phyloP scores from a whole-genome alignment of 1,140 invertebrate genomes.

The Dendroctonus valens region DNA sequence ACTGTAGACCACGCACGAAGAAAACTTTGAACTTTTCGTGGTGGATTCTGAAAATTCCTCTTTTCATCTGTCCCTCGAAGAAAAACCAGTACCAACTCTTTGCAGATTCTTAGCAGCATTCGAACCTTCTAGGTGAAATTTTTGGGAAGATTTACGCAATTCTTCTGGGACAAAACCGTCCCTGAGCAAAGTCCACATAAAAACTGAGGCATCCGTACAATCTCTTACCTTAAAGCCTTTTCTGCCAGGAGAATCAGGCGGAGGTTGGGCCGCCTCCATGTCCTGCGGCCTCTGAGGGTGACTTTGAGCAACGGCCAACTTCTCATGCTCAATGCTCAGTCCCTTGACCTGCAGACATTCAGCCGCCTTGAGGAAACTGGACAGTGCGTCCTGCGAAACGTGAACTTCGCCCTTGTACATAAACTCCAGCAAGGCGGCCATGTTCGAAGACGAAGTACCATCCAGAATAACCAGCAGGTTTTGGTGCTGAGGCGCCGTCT shows the following conservation, averaged over 20 bases:
- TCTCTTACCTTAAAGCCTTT: conserved; percentile 34
- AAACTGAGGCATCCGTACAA: too few relatives aligned
- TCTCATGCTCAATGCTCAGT: conserved; percentile 74
- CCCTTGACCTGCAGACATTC: conserved; percentile 85
- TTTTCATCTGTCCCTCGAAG: too few relatives aligned
- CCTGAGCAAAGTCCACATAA: too few relatives aligned
- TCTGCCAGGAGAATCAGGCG: conserved; percentile 38
- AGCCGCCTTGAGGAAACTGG: conserved; percentile 86
- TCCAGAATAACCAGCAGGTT: conserved; percentile 84
- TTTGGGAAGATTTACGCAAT: too few relatives aligned
- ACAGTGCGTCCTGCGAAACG: conserved; percentile 83
- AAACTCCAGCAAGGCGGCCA: conserved; percentile 86
- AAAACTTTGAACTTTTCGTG: background rate
- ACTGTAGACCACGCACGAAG: background rate
- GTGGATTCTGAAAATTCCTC: too few relatives aligned
- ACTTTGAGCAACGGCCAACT: conserved; percentile 67
- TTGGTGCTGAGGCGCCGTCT: conserved; percentile 78
- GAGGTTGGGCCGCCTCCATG: conserved; percentile 20
- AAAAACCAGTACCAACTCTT: too few relatives aligned
- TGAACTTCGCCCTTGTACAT: conserved; percentile 93
- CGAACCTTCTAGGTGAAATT: too few relatives aligned
- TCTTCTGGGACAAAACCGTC: too few relatives aligned
- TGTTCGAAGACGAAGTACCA: conserved; percentile 82
- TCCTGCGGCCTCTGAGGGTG: conserved; percentile 49
- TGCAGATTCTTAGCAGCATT: too few relatives aligned